These are phyloP conservation scores for Coelinius sp. DNA, from an alignment of 2,888 invertebrate species.

Conservation along the genomic window DNA sequence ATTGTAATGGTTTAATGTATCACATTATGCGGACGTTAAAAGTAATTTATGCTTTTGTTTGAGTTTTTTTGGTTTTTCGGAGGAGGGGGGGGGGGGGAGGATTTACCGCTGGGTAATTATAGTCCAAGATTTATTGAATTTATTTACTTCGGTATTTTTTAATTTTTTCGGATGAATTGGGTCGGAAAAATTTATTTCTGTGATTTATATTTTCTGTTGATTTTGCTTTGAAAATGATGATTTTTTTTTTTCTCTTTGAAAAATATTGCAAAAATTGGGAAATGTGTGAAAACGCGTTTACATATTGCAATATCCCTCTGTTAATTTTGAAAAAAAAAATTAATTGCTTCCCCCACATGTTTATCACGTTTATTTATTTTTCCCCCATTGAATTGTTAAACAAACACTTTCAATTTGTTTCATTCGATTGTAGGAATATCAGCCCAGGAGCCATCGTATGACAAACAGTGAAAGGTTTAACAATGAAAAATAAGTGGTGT, in stretches of 20 bases:
- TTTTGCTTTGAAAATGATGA: too few relatives aligned
- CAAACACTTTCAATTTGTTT: neutral
- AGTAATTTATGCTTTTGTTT: neutral
- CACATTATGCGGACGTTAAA: neutral
- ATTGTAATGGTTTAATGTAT: neutral
- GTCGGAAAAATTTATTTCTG: neutral
- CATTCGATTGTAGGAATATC: conserved; percentile 7
- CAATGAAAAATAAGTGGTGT: conserved; percentile 16
- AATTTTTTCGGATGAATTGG: neutral
- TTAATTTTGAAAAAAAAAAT: neutral
- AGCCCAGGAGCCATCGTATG: neutral
- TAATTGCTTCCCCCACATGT: neutral
- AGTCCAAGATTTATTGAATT: neutral
- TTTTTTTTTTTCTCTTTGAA: too few relatives aligned
- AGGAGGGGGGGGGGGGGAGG: neutral
- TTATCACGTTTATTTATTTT: conserved; percentile 15
- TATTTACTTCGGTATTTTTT: neutral
- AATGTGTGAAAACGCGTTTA: too few relatives aligned
- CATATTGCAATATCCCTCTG: too few relatives aligned
- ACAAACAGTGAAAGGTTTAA: conserved; percentile 2
- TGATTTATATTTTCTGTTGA: too few relatives aligned
- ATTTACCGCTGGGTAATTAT: neutral
- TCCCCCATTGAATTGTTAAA: conserved; percentile 8
- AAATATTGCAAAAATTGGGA: too few relatives aligned
- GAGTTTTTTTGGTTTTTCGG: neutral